phyloP scores from a whole-genome alignment of 2,113 vertebrate species.

The Phycodurus eques region DNA sequence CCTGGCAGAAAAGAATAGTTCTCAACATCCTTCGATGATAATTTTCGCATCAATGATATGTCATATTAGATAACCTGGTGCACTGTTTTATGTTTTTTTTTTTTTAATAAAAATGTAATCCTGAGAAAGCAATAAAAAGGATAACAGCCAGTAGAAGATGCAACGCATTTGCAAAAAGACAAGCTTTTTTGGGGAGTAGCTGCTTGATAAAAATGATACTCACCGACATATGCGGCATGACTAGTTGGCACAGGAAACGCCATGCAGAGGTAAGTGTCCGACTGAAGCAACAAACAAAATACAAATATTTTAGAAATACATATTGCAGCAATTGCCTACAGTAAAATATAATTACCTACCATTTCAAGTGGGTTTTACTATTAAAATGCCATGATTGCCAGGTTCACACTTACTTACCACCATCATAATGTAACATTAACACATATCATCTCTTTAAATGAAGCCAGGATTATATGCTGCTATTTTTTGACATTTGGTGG shows the following conservation, averaged over 20 bases:
- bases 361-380: too few relatives aligned
- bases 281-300: conserved; percentile 73
- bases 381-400: too few relatives aligned
- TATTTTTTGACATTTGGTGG: too few relatives aligned
- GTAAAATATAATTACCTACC: too few relatives aligned
- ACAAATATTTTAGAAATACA: not conserved
- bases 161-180: not conserved
- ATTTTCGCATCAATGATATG: not conserved
- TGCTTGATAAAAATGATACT: conserved; percentile 59
- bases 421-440: too few relatives aligned
- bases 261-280: conserved; percentile 93
- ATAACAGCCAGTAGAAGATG: not conserved
- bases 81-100: too few relatives aligned
- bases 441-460: too few relatives aligned
- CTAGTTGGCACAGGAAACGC: conserved; percentile 79
- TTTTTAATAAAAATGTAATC: not conserved
- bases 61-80: not conserved
- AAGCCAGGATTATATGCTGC: too few relatives aligned
- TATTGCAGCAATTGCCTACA: not conserved
- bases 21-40: not conserved
- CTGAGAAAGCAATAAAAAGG: not conserved
- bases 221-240: conserved; percentile 86
- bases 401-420: too few relatives aligned
- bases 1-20: not conserved
- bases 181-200: not conserved